Conservation (phyloP, 2,113 vertebrate genomes). For the Pollachius pollachius region DNA sequence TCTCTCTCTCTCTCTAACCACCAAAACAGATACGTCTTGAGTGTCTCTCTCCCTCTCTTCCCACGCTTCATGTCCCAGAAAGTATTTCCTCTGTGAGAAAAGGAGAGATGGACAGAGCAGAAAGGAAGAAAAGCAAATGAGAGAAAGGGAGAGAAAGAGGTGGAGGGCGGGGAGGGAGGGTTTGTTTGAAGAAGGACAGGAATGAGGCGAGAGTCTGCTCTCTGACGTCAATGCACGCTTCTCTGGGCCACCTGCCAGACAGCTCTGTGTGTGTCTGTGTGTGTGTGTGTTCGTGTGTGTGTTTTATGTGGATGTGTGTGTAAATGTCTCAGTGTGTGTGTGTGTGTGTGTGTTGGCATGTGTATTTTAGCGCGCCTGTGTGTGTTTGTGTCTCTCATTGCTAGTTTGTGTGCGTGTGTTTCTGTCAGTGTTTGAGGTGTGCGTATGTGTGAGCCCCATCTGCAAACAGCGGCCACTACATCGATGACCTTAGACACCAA, state of each 20-base stretch:
- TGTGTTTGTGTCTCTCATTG: background rate
- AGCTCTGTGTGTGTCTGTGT: constrained; percentile 36
- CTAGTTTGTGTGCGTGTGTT: background rate
- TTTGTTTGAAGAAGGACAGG: constrained; percentile 78
- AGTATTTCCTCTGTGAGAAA: constrained; percentile 41
- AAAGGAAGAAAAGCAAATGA: background rate
- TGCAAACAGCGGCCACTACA: constrained; percentile 48
- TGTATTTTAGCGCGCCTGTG: background rate
- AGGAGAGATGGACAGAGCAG: background rate
- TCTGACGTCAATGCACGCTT: constrained; percentile 82
- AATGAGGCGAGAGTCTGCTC: constrained; percentile 75
- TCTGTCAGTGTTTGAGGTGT: constrained; percentile 14
- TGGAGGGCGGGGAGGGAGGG: constrained; percentile 43
- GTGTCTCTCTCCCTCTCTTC: constrained; percentile 11
- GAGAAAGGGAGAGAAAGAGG: constrained; percentile 13
- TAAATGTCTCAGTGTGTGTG: constrained; percentile 19
- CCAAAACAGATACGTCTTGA: constrained; percentile 42
- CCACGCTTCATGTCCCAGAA: constrained; percentile 44
- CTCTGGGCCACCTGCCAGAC: constrained; percentile 74
- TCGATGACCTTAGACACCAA: constrained; percentile 57
- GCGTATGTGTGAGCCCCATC: background rate
- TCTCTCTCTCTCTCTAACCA: constrained; percentile 11
- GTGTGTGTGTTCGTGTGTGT: constrained; percentile 24
- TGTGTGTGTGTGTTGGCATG: constrained; percentile 2
- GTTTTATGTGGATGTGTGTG: constrained; percentile 21